These are phyloP conservation scores for Hippocampus kuda DNA, from an alignment of 2,797 vertebrate species.

Conservation along the genomic window DNA sequence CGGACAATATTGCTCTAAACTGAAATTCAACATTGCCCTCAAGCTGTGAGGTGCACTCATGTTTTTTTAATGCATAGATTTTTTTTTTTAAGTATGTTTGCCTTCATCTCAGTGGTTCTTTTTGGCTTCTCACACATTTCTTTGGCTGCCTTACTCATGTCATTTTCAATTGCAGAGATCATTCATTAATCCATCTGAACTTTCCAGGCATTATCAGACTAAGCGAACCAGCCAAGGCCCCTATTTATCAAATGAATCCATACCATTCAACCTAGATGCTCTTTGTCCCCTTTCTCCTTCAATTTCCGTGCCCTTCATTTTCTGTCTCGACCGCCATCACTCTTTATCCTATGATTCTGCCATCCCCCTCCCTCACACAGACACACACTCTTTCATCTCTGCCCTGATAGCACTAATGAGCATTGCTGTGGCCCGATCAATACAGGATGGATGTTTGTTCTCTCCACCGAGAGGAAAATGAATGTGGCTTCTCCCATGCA, in stretches of 20 bases:
- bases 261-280: conserved; percentile 20
- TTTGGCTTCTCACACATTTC: background rate
- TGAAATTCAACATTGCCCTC: background rate
- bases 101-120: conserved; percentile 2
- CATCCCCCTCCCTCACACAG: conserved; percentile 13
- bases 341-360: conserved; percentile 34
- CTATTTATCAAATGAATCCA: conserved; percentile 45
- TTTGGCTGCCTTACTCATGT: conserved; percentile 6
- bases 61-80: background rate
- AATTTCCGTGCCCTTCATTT: conserved; percentile 44
- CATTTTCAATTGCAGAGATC: conserved; percentile 18
- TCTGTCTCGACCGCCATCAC: conserved; percentile 31
- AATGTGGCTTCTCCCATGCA: conserved; percentile 65
- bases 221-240: conserved; percentile 21
- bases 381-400: conserved; percentile 48
- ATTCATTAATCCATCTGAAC: conserved; percentile 34
- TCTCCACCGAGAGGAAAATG: conserved; percentile 63
- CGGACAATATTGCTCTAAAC: background rate
- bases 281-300: conserved; percentile 26
- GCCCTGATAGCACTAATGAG: conserved; percentile 64
- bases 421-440: conserved; percentile 67
- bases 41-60: background rate
- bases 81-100: background rate
- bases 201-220: conserved; percentile 38
- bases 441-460: conserved; percentile 72